Evolutionary conservation across 2,113 vertebrate species (phyloP), one percentile per base, ranked within the genome.

Genomic region (Heterotis niloticus): DNA sequence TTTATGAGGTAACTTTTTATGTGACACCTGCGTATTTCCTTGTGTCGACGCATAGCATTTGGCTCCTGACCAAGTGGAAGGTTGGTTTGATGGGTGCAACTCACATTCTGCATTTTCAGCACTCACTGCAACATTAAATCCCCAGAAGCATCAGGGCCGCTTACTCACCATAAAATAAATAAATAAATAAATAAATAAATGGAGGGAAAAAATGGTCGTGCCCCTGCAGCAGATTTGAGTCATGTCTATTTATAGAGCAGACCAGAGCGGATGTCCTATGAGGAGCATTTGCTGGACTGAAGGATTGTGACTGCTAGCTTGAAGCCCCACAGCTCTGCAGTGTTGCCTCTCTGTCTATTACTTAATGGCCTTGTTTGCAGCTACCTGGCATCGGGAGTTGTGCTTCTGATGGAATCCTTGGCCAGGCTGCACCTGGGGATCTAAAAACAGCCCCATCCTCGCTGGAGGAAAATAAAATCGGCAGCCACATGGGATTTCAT

Each of bases 201-300:
- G 3, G 12, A 10, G 14, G 10, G 14, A 26, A 28, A 4, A 14
- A n/a, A 7, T 5, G 56, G 72, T 59, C 72, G 57, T 74, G 59
- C 26, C 59, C 74, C 74, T 51, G 28, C 56, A 17, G 59, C 74
- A 29, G 72, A 74, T 74, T 52, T 24, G 24, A 74, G 26, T 66
- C n/a, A 28, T 20, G 26, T 75, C 73, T 75, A 75, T 75, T 28
- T 75, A 62, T 75, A 64, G 74, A 75, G 34, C 17, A 23, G 26
- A 34, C 10, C 16, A 62, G 74, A 75, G 52, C 28, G 59, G 28
- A 60, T 64, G 59, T 29, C 56, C 54, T 26, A 24, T 10, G 10
- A 24, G 26, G 59, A 75, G 59, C 28, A 17, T 62, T 14, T 60
- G 59, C 28, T 26, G 28, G 54, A 13, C 14, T 59, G 14, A 60